These are phyloP conservation scores for Oceanites oceanicus DNA, from an alignment of 2,113 vertebrate species.

Conservation along the genomic window DNA sequence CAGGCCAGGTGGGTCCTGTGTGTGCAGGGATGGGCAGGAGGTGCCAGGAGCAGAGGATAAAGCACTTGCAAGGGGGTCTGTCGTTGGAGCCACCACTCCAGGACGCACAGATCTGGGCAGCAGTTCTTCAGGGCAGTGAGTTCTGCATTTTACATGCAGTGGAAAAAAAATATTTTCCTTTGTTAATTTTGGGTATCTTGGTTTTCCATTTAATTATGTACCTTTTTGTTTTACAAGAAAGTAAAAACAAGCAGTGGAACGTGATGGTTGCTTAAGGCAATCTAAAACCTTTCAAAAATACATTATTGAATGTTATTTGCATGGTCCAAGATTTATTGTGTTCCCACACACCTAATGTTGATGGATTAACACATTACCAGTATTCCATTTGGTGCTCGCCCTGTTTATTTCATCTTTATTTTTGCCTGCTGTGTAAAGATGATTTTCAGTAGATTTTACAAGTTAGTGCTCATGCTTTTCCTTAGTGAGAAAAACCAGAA, in stretches of 20 bases:
- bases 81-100: background rate
- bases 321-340: background rate
- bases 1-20: background rate
- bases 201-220: background rate
- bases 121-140: background rate
- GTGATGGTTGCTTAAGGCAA: background rate
- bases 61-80: background rate
- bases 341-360: background rate
- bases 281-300: background rate
- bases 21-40: background rate
- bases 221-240: background rate
- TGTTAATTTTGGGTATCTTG: background rate
- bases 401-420: background rate
- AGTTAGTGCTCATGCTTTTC: background rate
- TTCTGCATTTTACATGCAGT: background rate
- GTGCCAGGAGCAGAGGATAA: background rate
- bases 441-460: background rate
- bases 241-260: background rate
- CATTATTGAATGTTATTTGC: background rate
- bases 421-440: background rate
- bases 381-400: background rate
- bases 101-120: background rate
- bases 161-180: background rate
- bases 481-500: background rate
- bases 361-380: background rate